Evolutionary conservation across 2,113 vertebrate species (phyloP).

Genomic region (Malurus elegans): DNA sequence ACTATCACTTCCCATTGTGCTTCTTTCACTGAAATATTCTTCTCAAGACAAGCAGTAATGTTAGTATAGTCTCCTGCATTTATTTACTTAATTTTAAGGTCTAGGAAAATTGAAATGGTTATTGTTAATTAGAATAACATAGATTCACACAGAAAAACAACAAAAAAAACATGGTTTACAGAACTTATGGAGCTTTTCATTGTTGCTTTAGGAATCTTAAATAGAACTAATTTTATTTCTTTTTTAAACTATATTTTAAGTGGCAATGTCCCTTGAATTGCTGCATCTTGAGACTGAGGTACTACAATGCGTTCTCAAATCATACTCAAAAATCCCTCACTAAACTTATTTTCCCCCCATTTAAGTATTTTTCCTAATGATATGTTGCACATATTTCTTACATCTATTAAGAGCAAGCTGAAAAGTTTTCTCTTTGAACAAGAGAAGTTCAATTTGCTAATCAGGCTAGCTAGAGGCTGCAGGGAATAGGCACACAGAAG

Average conservation of each 20-base stretch:
- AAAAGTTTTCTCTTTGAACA: background rate
- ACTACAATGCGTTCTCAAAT: background rate
- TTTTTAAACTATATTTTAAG: background rate
- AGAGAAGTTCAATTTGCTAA: background rate
- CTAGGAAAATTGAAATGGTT: background rate
- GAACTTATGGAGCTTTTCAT: background rate
- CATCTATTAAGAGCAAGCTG: background rate
- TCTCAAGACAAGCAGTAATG: background rate
- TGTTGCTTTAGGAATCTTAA: background rate
- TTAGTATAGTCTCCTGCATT: background rate
- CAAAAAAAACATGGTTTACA: background rate
- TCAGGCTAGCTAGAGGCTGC: background rate
- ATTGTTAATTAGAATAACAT: background rate
- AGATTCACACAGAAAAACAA: background rate
- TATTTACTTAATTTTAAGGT: background rate
- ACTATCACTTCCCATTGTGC: background rate
- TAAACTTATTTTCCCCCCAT: accelerated
- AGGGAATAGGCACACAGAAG: background rate
- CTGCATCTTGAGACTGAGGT: background rate
- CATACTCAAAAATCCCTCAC: background rate
- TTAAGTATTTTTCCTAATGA: background rate
- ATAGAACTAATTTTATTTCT: background rate
- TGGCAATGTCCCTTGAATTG: background rate
- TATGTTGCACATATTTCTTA: background rate
- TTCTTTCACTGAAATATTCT: background rate